Percentiles rank a stretch among this genome's conserved stretches.
phyloP scores from a whole-genome alignment of 2,113 vertebrate species.

The Alosa alosa region DNA sequence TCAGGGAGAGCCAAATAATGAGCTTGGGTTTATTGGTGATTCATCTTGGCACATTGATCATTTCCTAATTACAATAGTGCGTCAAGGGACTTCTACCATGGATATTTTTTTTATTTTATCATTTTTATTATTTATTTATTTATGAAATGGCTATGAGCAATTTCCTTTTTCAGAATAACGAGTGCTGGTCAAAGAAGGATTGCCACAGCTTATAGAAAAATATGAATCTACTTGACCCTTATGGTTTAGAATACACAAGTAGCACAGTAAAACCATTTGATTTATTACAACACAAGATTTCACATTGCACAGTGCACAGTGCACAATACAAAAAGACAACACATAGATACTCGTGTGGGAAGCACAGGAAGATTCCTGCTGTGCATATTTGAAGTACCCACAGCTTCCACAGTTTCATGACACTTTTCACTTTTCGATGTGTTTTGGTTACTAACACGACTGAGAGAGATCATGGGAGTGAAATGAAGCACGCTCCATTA shows the following conservation, averaged over 20 bases:
- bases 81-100: neutral
- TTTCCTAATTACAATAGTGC: slow-evolving; percentile 57
- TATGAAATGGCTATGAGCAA: neutral
- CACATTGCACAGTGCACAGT: neutral
- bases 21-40: slow-evolving; percentile 58
- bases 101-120: neutral
- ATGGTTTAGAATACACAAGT: neutral
- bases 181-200: neutral
- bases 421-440: neutral
- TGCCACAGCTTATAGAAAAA: neutral
- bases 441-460: neutral
- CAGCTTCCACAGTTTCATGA: neutral
- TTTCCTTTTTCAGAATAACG: neutral
- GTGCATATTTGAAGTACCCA: neutral
- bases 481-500: neutral
- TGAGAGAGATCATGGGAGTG: neutral
- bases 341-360: neutral
- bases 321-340: neutral
- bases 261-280: neutral
- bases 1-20: slow-evolving; percentile 51
- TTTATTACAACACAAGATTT: neutral
- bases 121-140: neutral
- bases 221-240: neutral
- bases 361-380: neutral
- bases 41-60: slow-evolving; percentile 58